Evolutionary conservation across 2,888 invertebrate genomes (phyloP).

Genomic region (Tuta absoluta): DNA sequence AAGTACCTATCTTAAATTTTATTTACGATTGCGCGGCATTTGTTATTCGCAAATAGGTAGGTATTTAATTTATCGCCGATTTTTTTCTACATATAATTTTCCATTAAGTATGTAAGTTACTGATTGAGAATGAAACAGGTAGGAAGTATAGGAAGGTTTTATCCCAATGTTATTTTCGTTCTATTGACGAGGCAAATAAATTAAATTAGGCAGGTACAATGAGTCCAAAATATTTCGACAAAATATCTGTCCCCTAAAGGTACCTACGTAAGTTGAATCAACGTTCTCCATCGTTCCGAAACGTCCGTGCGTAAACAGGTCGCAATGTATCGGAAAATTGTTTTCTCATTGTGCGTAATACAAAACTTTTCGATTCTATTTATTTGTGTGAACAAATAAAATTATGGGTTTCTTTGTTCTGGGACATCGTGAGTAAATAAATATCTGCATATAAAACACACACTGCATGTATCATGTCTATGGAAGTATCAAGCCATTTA

Average conservation of each 20-base stretch:
- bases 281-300: slow-evolving; percentile 1
- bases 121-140: too few species aligned
- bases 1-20: not conserved
- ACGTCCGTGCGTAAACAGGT: slow-evolving; percentile 21
- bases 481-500: not conserved
- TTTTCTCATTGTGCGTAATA: slow-evolving; percentile 15
- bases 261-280: not conserved
- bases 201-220: not conserved
- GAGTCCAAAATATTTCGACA: not conserved
- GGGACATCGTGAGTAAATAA: not conserved
- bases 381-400: not conserved
- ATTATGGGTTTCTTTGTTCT: not conserved
- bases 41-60: not conserved
- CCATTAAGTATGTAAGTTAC: not conserved
- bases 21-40: not conserved
- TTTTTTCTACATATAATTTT: not conserved
- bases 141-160: too few species aligned
- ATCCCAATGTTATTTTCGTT: not conserved
- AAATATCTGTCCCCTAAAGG: not conserved
- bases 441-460: not conserved
- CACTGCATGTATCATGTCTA: not conserved
- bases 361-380: not conserved
- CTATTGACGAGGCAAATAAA: not conserved
- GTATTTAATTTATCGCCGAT: not conserved
- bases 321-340: slow-evolving; percentile 20